Conservation (phyloP, 2,888 invertebrate genomes). For the Ferdinandea cuprea region DNA sequence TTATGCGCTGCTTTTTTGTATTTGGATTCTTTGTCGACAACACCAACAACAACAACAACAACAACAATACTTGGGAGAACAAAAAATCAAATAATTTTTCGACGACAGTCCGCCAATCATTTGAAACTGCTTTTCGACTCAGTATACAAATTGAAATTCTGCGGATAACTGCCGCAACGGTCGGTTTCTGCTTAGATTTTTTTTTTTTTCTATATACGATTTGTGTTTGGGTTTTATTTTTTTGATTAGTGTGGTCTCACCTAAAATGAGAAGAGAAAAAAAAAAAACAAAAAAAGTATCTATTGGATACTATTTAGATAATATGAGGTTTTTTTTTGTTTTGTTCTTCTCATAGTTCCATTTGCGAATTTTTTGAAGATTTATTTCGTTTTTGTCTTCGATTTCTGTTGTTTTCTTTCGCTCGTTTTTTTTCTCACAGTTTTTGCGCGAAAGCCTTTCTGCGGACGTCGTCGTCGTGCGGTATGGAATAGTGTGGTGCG, state of each 20-base stretch:
- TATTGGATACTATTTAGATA: conserved; percentile 21
- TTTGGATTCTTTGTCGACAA: conserved; percentile 55
- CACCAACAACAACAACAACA: too few relatives aligned
- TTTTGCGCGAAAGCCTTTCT: conserved; percentile 50
- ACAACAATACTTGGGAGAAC: too few relatives aligned
- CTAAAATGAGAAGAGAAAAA: too few relatives aligned
- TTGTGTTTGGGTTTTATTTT: background rate
- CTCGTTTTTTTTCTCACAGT: conserved; percentile 12
- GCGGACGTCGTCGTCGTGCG: conserved; percentile 19
- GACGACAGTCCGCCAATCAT: conserved; percentile 73
- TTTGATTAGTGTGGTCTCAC: too few relatives aligned
- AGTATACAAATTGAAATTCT: conserved; percentile 74
- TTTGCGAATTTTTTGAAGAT: conserved; percentile 27
- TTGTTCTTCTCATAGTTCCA: conserved; percentile 40
- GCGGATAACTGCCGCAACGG: conserved; percentile 69
- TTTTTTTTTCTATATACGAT: conserved; percentile 24
- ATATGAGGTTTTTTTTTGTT: conserved; percentile 11
- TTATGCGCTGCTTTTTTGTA: conserved; percentile 24
- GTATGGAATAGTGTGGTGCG: conserved; percentile 41
- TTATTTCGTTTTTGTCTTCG: conserved; percentile 31
- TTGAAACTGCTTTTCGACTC: conserved; percentile 63
- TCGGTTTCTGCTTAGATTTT: conserved; percentile 46
- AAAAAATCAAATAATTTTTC: conserved; percentile 67
- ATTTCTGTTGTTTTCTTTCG: conserved; percentile 15
- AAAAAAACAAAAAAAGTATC: conserved; percentile 42